Percentiles rank a stretch among this genome's conserved stretches.
Evolutionary conservation across 2,888 invertebrate species (phyloP).

Genomic region (Drosophila anceps): DNA sequence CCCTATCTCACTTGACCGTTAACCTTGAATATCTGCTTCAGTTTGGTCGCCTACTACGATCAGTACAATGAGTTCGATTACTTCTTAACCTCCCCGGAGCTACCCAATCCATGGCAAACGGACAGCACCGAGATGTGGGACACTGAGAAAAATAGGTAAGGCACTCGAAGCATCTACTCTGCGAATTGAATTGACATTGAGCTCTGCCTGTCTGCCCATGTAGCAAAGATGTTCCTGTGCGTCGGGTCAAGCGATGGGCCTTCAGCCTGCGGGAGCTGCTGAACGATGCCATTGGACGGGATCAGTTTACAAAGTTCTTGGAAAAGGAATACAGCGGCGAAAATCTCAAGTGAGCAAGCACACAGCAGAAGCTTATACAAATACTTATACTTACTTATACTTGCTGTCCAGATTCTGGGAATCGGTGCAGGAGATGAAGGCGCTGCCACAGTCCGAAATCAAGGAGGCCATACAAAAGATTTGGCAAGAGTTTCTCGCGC

Average conservation of each 20-base stretch:
- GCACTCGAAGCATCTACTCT: not conserved
- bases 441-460: slow-evolving; percentile 94
- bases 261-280: slow-evolving; percentile 98
- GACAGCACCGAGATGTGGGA: slow-evolving; percentile 99
- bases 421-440: slow-evolving; percentile 96
- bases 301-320: slow-evolving; percentile 97
- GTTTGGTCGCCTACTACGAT: slow-evolving; percentile 95
- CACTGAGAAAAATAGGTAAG: slow-evolving; percentile 95
- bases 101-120: slow-evolving; percentile 98
- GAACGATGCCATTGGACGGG: slow-evolving; percentile 97
- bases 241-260: slow-evolving; percentile 98
- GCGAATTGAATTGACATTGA: not conserved
- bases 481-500: slow-evolving; percentile 96
- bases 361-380: not conserved
- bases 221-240: slow-evolving; percentile 96
- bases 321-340: slow-evolving; percentile 99
- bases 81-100: slow-evolving; percentile 96
- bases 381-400: not conserved
- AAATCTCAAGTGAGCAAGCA: slow-evolving; percentile 93
- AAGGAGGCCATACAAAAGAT: slow-evolving; percentile 93
- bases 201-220: not conserved
- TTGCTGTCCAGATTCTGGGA: slow-evolving; percentile 93
- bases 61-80: slow-evolving; percentile 99
- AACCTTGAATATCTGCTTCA: slow-evolving; percentile 77
- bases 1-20: not conserved